Evolutionary conservation across 2,888 invertebrate species (phyloP), one percentile per base, ranked within the genome.

Genomic region (Lacanobia oleracea): DNA sequence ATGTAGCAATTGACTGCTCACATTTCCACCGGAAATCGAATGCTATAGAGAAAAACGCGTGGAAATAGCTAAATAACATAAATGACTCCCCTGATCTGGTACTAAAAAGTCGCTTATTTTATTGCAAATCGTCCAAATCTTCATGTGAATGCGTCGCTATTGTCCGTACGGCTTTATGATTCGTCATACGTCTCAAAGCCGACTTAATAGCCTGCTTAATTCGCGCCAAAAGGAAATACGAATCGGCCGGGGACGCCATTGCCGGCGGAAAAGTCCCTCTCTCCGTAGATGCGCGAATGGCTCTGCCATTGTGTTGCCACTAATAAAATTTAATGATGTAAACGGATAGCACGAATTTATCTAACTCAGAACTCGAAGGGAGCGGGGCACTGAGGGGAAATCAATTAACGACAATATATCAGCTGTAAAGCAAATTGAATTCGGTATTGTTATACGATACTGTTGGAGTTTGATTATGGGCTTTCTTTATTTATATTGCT

Each of bases 311-410:
- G 94, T 95, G 90, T 93, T 92, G 91, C 91, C 91, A 92, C 94
- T 95, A 95, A 95, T 96, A 95, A 95, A 95, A 95, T 95, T 95
- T 95, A 95, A 95, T 95, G 95, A 94, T 95, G 95, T 95, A 95
- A 96, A 95, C 94, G 95, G 95, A 95, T 95, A 95, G 93, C 94
- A 92, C 91, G 92, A 94, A 95, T 95, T 94, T 93, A 94, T 95
- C 93, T 94, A 91, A 93, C 91, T 93, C 90, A 84, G 88, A 88
- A 92, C 87, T 90, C 88, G 89, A 88, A 84, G 93, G 91, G 93
- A 90, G 91, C 89, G 84, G 79, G 80, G 86, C 89, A 88, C 90
- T 91, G 92, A 92, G 94, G 94, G 94, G 92, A 93, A 94, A 94
- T 93, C 94, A 93, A 94, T 94, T 94, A 94, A 91, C 85, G 88